These are phyloP conservation scores for Melopsittacus undulatus DNA, from an alignment of 2,797 vertebrate species.

Conservation along the genomic window DNA sequence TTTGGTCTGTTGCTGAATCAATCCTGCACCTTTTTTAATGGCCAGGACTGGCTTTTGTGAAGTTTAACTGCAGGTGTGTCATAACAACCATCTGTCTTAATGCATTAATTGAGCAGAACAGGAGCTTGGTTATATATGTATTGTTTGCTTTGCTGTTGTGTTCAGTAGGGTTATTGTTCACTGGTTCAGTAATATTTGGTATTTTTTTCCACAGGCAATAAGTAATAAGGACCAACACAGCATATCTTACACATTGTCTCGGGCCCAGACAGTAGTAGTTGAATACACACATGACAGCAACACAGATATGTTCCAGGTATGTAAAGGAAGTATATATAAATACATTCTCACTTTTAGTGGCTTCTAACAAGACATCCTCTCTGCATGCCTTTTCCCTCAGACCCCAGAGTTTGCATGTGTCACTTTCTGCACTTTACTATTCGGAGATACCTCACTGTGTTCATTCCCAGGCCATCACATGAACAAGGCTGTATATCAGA, in stretches of 20 bases:
- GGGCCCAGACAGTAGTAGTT: constrained; percentile 96
- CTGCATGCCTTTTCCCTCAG: background rate
- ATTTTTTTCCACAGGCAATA: constrained; percentile 86
- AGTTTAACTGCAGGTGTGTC: constrained; percentile 9
- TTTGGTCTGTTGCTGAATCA: constrained; percentile 64
- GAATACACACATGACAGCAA: constrained; percentile 97
- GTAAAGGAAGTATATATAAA: background rate
- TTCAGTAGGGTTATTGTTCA: background rate
- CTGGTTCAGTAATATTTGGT: background rate
- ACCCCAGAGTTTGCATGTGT: background rate
- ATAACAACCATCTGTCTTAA: background rate
- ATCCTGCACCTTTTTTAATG: background rate
- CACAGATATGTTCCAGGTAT: constrained; percentile 99
- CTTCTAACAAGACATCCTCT: background rate
- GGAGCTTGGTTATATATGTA: background rate
- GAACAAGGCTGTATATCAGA: background rate
- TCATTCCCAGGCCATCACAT: background rate
- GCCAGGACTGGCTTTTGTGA: background rate
- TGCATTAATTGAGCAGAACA: background rate
- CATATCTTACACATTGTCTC: constrained; percentile 96
- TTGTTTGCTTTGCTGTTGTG: background rate
- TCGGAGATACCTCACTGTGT: background rate
- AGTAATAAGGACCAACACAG: constrained; percentile 99
- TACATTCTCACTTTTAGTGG: background rate
- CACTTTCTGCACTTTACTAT: background rate